Base-by-base conservation (phyloP, 1,140 invertebrate genomes). In the Pogonomyrmex barbatus region DNA sequence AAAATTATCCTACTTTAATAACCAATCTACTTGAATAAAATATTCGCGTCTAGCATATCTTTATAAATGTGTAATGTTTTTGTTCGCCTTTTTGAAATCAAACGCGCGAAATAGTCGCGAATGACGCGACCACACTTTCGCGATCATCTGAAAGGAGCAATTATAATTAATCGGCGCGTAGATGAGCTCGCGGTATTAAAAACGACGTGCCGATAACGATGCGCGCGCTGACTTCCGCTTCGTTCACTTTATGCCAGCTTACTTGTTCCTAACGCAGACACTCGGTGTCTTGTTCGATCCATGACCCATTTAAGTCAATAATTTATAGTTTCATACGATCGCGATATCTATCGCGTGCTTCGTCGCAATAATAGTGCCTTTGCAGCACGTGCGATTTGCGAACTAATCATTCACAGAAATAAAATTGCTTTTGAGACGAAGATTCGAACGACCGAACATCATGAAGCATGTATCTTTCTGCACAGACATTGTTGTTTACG, bases 271-370 rank as follows among this genome's bases (percentile, higher is more conserved):
- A 83, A 36, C 54, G n/a, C 47, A 73, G 79, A 83, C 79, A 83
- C 79, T 83, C 68, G 79, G 56, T 42, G 79, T 83, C 79, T 83
- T 83, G 79, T 83, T 83, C 79, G 79, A 75, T 60, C 79, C 79
- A 42, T 75, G 79, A 75, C 79, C 68, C 45, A 75, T 83, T 83
- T 83, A 73, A 83, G 68, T 73, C 79, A 83, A 83, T 83, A 83
- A 83, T 75, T 83, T 83, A 75, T 83, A 83, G 79, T 75, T 83
- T 83, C 56, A 60, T 83, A 75, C 68, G 79, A 73, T 82, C 79
- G 67, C 52, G 79, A 83, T 75, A 50, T 60, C 54, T 36, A 83
- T 83, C 54, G 79, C 79, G 67, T 58, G 79, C 67, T 36, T 33
- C 52, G 79, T 36, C 79, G 67, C 65, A 82, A n/a, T 75, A 75